phyloP scores from a whole-genome alignment of 2,113 vertebrate genomes.

The Entomyzon cyanotis region DNA sequence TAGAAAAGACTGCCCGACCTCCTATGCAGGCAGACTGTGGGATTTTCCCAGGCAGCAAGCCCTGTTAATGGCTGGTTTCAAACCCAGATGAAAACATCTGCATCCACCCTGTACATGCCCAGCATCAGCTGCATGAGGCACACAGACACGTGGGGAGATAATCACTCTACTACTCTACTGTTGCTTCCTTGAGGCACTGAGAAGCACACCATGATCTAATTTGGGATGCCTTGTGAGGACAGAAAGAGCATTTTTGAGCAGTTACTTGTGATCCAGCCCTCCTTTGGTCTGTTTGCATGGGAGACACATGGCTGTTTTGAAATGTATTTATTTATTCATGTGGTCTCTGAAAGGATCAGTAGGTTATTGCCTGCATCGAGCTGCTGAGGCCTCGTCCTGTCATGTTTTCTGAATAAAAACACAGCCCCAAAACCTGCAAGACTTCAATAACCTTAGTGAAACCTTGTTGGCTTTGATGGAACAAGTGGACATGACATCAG shows the following conservation, averaged over 20 bases:
- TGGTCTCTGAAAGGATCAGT: not conserved
- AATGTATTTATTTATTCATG: not conserved
- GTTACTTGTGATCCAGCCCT: not conserved
- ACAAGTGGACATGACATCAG: slow-evolving; percentile 23
- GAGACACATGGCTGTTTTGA: not conserved
- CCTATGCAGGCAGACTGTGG: not conserved
- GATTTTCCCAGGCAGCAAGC: accelerated
- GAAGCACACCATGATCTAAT: not conserved
- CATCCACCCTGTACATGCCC: not conserved
- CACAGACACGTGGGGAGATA: accelerated
- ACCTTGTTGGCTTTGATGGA: slow-evolving; percentile 41
- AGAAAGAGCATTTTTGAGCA: not conserved
- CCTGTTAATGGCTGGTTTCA: not conserved
- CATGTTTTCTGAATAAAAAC: slow-evolving; percentile 34
- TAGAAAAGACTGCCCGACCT: not conserved
- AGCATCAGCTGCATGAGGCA: not conserved
- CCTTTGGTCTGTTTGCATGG: not conserved
- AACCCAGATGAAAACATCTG: not conserved
- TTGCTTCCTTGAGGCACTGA: not conserved
- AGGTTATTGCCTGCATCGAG: not conserved
- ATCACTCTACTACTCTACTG: accelerated
- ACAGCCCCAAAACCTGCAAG: not conserved
- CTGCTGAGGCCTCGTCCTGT: not conserved
- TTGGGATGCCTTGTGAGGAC: not conserved
- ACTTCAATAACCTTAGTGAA: slow-evolving; percentile 15